Evolutionary conservation across 2,797 vertebrate species (phyloP).

Genomic region (Anniella stebbinsi): DNA sequence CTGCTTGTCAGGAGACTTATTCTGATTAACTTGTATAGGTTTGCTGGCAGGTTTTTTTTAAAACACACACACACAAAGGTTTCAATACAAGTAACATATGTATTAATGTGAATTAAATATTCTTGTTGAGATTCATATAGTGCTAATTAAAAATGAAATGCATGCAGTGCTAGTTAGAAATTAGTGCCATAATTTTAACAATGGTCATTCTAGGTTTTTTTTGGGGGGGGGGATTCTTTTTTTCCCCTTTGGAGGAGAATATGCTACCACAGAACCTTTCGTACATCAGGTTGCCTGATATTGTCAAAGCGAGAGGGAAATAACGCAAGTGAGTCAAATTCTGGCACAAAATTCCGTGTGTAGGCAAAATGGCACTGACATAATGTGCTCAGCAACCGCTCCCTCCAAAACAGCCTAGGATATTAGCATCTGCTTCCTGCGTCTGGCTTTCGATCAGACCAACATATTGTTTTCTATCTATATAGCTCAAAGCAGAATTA

Average conservation of each 20-base stretch:
- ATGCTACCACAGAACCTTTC: slow-evolving; percentile 9
- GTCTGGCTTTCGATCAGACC: slow-evolving; percentile 50
- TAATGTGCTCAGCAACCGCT: slow-evolving; percentile 22
- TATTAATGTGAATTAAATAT: slow-evolving; percentile 35
- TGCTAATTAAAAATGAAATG: slow-evolving; percentile 13
- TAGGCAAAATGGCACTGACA: slow-evolving; percentile 34
- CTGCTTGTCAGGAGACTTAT: slow-evolving; percentile 11
- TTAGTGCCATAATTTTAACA: slow-evolving; percentile 19
- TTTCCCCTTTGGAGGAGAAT: neutral
- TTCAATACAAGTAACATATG: slow-evolving; percentile 31
- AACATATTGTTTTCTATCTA: slow-evolving; percentile 60
- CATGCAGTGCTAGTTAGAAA: slow-evolving; percentile 27
- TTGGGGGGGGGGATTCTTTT: too few relatives aligned
- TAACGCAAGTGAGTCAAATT: slow-evolving; percentile 11
- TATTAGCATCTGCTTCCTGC: slow-evolving; percentile 40
- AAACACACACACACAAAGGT: neutral
- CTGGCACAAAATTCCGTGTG: slow-evolving; percentile 1
- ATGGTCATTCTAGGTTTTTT: neutral
- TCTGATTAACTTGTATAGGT: slow-evolving; percentile 41
- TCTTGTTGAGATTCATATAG: slow-evolving; percentile 44
- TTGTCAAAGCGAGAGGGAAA: neutral
- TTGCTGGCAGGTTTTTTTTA: slow-evolving; percentile 5
- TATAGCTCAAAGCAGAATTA: slow-evolving; percentile 36
- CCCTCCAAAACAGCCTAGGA: slow-evolving; percentile 37
- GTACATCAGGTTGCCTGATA: slow-evolving; percentile 19